phyloP scores from a whole-genome alignment of 2,113 vertebrate species.

The Corynorhinus townsendii region DNA sequence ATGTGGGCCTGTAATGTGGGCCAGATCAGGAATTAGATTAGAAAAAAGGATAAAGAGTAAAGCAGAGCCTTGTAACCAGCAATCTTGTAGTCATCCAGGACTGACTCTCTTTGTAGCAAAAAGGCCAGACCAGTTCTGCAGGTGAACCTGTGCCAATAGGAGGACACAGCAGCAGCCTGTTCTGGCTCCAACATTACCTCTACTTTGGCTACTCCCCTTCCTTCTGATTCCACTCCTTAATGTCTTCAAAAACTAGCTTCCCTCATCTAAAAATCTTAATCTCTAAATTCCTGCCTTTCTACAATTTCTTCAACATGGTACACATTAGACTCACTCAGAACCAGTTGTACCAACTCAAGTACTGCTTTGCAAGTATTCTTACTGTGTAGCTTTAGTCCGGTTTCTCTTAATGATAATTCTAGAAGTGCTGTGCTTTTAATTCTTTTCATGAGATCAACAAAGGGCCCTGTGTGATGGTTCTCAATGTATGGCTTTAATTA shows the following conservation, averaged over 20 bases:
- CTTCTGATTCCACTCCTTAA: background rate
- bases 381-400: background rate
- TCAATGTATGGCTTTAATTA: background rate
- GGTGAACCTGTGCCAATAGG: background rate
- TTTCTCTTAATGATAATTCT: constrained; percentile 25
- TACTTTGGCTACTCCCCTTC: background rate
- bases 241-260: background rate
- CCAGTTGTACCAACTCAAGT: background rate
- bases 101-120: background rate
- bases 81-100: background rate
- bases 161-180: background rate
- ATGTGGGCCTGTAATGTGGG: background rate
- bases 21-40: background rate
- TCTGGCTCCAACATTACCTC: background rate
- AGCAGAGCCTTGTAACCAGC: background rate
- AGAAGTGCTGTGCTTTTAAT: background rate
- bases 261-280: constrained; percentile 24
- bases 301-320: background rate
- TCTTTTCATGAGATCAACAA: constrained; percentile 20
- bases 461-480: background rate
- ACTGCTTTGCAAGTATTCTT: constrained; percentile 17
- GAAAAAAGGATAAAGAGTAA: background rate
- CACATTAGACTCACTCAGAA: background rate
- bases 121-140: background rate
- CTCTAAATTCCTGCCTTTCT: constrained; percentile 27